Evolutionary conservation across 2,113 vertebrate genomes (phyloP).

Genomic region (Recurvirostra avosetta): DNA sequence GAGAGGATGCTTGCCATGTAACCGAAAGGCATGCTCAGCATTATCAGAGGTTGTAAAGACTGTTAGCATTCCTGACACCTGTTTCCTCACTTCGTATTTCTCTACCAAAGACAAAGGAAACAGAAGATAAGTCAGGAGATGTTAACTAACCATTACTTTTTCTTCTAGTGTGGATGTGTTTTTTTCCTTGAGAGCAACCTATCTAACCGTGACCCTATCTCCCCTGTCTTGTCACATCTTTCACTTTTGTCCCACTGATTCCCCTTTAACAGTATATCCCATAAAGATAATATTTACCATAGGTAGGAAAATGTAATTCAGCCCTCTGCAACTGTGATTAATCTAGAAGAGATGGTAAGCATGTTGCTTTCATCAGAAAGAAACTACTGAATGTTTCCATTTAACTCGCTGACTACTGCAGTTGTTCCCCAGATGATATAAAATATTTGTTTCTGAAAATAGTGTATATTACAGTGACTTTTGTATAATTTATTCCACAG

Average conservation of each 20-base stretch:
- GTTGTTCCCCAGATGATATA: neutral
- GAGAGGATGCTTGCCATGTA: neutral
- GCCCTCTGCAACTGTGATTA: neutral
- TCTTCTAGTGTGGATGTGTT: neutral
- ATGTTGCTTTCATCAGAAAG: slow-evolving; percentile 11
- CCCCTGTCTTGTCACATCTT: neutral
- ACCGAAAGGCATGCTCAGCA: neutral
- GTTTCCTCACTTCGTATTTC: neutral
- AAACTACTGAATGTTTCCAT: neutral
- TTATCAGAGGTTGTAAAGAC: neutral
- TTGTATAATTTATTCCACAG: neutral
- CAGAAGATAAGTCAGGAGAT: neutral
- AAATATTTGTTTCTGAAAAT: neutral
- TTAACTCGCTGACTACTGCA: neutral
- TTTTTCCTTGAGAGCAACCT: neutral
- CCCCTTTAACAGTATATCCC: neutral
- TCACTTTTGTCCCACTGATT: neutral
- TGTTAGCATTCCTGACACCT: neutral
- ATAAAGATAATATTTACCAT: neutral
- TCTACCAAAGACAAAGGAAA: neutral
- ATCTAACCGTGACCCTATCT: neutral
- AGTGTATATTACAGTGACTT: neutral
- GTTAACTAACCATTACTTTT: neutral
- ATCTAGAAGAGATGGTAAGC: neutral
- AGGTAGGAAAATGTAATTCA: neutral